Base-by-base conservation (phyloP, 2,797 vertebrate species). In the Triplophysa bombifrons region DNA sequence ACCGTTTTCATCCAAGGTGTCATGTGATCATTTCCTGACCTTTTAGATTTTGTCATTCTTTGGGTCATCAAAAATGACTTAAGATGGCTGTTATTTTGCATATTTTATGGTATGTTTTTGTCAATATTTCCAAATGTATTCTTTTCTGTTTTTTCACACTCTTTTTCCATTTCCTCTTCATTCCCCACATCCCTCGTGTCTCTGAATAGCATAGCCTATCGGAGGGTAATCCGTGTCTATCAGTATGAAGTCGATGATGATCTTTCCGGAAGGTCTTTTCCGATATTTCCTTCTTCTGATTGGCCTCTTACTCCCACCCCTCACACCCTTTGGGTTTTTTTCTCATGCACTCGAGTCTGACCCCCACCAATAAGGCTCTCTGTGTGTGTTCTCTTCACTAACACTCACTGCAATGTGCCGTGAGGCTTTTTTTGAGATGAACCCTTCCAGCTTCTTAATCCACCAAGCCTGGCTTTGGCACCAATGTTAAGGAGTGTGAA, bases 191-290 rank as follows among this genome's bases (percentile, higher is more conserved):
- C 61, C 81, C 80, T 93, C 92, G 90, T 93, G 90, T 93, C 94
- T 96, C 90, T 93, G 90, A 94, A 87, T 98, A 98, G 96, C 94
- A 96, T 98, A 96, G 97, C 96, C 16, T 99, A 98, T 90, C 96
- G 96, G 81, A 94, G 96, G 93, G 95, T 99, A 95, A 95, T 98
- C 94, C 94, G 94, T 94, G 95, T 98, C 92, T 96, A 94, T 98
- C 96, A 97, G 91, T 98, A 98, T 95, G 96, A 98, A 94, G 96
- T 97, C 94, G 95, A 95, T 94, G 97, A 98, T 95, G 96, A 97
- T 96, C 96, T 98, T 88, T 97, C 96, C 90, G 97, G 96, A 98
- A 98, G 97, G 97, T 96, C 95, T 93, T 91, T 88, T 91, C 91
- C 91, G 85, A 93, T 90, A 93, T 92, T 92, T 84, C 71, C 85